Percentiles rank a stretch among this genome's conserved stretches.
These are phyloP conservation scores for Pherbina coryleti DNA, from an alignment of 2,888 invertebrate genomes.

Conservation along the genomic window DNA sequence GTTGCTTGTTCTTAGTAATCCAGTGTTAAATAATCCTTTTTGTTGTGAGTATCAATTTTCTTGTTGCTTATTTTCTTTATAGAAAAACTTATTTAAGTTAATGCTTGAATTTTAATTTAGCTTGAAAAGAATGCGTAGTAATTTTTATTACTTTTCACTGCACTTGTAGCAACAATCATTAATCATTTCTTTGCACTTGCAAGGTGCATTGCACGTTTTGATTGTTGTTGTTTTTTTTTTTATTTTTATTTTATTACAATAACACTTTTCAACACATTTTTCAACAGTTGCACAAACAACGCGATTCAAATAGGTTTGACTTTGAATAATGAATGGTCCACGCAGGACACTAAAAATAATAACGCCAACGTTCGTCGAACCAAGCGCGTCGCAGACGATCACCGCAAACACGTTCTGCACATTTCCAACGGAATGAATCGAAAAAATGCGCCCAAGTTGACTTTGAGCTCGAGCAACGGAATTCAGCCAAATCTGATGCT, in stretches of 20 bases:
- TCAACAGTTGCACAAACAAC: neutral
- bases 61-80: too few species aligned
- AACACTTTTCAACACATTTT: neutral
- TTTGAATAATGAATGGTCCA: neutral
- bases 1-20: neutral
- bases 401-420: conserved; percentile 25
- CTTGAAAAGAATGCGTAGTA: too few species aligned
- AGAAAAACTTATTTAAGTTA: too few species aligned
- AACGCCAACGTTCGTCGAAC: neutral
- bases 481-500: conserved; percentile 17
- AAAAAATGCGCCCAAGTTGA: conserved; percentile 11
- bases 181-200: too few species aligned
- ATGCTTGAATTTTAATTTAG: too few species aligned
- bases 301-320: neutral
- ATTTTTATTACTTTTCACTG: too few species aligned
- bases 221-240: neutral
- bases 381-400: neutral
- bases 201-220: neutral
- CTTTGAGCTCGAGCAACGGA: neutral
- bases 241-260: neutral
- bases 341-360: conserved; percentile 6
- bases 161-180: too few species aligned
- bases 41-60: neutral
- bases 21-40: neutral
- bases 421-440: conserved; percentile 34